phyloP scores from a whole-genome alignment of 2,797 vertebrate species.

The Ispidina lecontei region DNA sequence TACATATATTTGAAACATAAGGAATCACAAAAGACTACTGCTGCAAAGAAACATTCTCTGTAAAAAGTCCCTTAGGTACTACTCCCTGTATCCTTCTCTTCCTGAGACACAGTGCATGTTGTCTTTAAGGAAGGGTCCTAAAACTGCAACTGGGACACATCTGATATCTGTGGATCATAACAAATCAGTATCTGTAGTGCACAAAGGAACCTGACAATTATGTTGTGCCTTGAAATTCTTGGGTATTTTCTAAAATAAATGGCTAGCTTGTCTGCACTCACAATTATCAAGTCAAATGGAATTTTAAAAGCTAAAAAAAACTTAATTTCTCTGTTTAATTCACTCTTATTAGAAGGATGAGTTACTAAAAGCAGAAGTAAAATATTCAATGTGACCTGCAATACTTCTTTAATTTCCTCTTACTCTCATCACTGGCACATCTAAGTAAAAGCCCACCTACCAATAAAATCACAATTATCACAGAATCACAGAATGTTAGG shows the following conservation, averaged over 20 bases:
- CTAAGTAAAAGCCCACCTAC: background rate
- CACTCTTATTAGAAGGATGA: background rate
- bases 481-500: too few species aligned
- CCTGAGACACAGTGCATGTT: fast-evolving
- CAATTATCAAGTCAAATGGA: background rate
- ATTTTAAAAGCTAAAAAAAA: constrained; percentile 13
- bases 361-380: background rate
- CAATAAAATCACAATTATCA: background rate
- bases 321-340: constrained; percentile 5
- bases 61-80: background rate
- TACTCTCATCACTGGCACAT: background rate
- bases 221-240: background rate
- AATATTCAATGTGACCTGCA: fast-evolving
- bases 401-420: background rate
- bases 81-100: background rate
- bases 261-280: background rate
- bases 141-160: background rate
- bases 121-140: background rate
- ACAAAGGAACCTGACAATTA: background rate
- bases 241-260: background rate
- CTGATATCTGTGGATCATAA: background rate
- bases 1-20: background rate
- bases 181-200: background rate
- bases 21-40: background rate
- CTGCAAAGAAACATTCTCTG: background rate